Evolutionary conservation across 2,888 invertebrate genomes (phyloP), one percentile per base, ranked within the genome.

Genomic region (Dicycla oo): DNA sequence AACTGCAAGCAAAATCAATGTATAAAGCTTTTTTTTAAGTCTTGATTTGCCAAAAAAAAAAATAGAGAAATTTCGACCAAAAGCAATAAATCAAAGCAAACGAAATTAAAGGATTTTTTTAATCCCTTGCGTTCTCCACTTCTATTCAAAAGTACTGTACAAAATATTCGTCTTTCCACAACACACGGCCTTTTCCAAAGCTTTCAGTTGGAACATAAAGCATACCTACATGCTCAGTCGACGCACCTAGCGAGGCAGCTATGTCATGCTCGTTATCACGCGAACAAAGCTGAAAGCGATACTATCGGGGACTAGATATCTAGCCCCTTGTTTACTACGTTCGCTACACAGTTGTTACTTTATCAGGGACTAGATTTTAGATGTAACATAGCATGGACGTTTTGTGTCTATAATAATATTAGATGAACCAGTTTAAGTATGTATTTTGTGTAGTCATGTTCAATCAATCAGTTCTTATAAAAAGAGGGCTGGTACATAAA

Each of bases 251-350:
- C 34, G 30, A 53, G 47, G n/a, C 11, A 45, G 54, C 45, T 43
- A 70, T 63, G 81, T 49, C 71, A 72, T n/a, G 51, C 69, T 72
- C 67, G 68, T 75, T 81, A 73, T 79, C 80, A 68, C 72, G 69
- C 64, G 54, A 79, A 72, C 60, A 69, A 63, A 70, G 67, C 73
- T 73, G 34, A 62, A 49, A 75, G 64, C 61, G 79, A 70, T 75
- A 57, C 23, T 60, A 69, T 73, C 70, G 11, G n/a, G 20, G 58
- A 60, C 70, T 63, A 66, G 77, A 75, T 83, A 84, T 66, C 68
- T n/a, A 73, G 61, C 47, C 45, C 43, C 45, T 69, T 75, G 75
- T 75, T 75, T 70, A 64, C 54, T 62, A 64, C 57, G 47, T 56
- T 67, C 13, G 34, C 62, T 65, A 69, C 54, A 72, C 58, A 57